Evolutionary conservation across 2,113 vertebrate species (phyloP).

Genomic region (Otocyon megalotis): DNA sequence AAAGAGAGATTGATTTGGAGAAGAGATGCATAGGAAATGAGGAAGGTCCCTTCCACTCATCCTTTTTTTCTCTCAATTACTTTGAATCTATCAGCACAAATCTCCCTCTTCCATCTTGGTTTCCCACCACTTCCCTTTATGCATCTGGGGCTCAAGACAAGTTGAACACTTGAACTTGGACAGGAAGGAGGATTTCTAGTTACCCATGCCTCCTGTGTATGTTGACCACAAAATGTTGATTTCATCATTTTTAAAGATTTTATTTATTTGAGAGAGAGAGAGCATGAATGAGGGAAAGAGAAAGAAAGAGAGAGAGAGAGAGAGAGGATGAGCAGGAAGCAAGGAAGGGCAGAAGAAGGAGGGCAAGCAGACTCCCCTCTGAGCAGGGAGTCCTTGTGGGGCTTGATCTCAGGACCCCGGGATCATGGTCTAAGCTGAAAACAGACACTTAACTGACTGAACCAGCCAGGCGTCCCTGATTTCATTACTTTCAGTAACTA

Average conservation of each 20-base stretch:
- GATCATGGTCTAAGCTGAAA: not conserved
- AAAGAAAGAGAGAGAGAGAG: not conserved
- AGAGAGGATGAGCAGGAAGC: not conserved
- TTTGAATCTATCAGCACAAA: not conserved
- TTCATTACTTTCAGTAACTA: not conserved
- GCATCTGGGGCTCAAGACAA: not conserved
- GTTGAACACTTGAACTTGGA: not conserved
- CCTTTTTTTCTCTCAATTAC: not conserved
- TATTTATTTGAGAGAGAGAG: not conserved
- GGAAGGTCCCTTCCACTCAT: accelerated
- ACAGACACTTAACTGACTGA: not conserved
- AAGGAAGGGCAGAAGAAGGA: not conserved
- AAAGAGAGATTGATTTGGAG: not conserved
- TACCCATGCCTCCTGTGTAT: not conserved
- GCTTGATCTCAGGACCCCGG: not conserved
- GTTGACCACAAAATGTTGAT: not conserved
- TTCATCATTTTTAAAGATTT: not conserved
- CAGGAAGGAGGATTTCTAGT: not conserved
- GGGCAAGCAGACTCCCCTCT: not conserved
- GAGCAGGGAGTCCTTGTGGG: not conserved
- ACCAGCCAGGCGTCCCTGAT: not conserved
- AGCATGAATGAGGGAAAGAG: not conserved
- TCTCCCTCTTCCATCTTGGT: not conserved
- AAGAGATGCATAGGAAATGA: not conserved
- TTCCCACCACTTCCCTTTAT: not conserved